Evolutionary conservation across 2,113 vertebrate genomes (phyloP).

Genomic region (Crotalus tigris): DNA sequence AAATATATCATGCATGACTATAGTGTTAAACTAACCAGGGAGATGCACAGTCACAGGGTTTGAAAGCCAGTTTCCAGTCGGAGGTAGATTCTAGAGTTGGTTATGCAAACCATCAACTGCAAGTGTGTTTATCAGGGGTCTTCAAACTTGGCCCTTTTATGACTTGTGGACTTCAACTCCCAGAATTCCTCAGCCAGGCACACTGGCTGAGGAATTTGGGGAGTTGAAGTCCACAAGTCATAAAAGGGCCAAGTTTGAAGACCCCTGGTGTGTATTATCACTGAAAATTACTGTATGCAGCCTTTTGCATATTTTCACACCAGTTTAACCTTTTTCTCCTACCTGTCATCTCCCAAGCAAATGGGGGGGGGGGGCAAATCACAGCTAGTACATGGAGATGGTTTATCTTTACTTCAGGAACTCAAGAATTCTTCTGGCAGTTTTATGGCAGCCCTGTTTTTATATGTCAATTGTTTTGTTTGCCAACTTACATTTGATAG

Average conservation of each 20-base stretch:
- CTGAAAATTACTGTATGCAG: not conserved
- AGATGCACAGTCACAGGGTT: too few relatives aligned
- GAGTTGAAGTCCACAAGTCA: too few relatives aligned
- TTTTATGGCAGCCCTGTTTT: not conserved
- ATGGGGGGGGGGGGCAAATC: not conserved
- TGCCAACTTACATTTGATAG: slow-evolving; percentile 2
- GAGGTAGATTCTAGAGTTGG: too few relatives aligned
- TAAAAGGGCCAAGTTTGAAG: too few relatives aligned
- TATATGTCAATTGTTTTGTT: slow-evolving; percentile 4
- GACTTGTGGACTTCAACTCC: too few relatives aligned
- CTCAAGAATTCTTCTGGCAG: not conserved
- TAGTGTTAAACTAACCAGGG: not conserved
- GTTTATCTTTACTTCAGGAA: not conserved
- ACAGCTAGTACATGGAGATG: not conserved
- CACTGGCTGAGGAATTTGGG: too few relatives aligned
- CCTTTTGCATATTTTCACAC: not conserved
- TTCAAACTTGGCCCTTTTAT: too few relatives aligned
- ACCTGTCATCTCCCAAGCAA: not conserved
- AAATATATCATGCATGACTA: not conserved
- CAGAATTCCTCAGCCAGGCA: too few relatives aligned
- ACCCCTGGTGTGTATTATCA: too few relatives aligned
- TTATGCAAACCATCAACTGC: not conserved
- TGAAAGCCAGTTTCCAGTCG: too few relatives aligned
- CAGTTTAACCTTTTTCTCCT: not conserved
- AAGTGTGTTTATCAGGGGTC: not conserved